Evolutionary conservation across 2,113 vertebrate genomes (phyloP).

Genomic region (Glaucidium brasilianum): DNA sequence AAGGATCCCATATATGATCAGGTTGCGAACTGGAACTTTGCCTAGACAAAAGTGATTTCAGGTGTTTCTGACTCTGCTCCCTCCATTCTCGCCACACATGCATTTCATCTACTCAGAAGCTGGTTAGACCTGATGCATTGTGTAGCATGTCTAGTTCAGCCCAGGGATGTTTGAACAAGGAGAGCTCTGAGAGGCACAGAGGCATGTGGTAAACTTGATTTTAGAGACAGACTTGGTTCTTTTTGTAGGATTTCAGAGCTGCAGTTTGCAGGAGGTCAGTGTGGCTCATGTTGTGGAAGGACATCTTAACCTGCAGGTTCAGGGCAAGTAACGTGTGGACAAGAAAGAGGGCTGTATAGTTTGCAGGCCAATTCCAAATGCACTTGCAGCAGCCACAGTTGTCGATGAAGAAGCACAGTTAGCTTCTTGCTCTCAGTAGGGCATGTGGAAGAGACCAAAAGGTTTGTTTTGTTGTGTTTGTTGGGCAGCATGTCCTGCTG

Average conservation of each 20-base stretch:
- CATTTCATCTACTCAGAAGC: conserved; percentile 36
- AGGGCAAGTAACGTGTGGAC: neutral
- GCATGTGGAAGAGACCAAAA: neutral
- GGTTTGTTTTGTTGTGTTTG: neutral
- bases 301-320: neutral
- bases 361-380: neutral
- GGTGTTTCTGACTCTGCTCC: neutral
- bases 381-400: neutral
- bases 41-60: neutral
- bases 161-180: neutral
- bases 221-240: neutral
- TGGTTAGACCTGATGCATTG: neutral
- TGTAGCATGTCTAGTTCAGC: neutral
- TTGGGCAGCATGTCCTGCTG: neutral
- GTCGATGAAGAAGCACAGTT: neutral
- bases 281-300: neutral
- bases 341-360: neutral
- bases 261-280: neutral
- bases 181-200: neutral
- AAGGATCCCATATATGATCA: neutral
- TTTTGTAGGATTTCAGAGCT: neutral
- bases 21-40: neutral
- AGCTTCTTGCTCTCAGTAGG: neutral
- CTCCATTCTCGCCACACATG: conserved; percentile 24
- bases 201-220: neutral